Conservation (phyloP, 2,113 vertebrate species). For the Nibea coibor region DNA sequence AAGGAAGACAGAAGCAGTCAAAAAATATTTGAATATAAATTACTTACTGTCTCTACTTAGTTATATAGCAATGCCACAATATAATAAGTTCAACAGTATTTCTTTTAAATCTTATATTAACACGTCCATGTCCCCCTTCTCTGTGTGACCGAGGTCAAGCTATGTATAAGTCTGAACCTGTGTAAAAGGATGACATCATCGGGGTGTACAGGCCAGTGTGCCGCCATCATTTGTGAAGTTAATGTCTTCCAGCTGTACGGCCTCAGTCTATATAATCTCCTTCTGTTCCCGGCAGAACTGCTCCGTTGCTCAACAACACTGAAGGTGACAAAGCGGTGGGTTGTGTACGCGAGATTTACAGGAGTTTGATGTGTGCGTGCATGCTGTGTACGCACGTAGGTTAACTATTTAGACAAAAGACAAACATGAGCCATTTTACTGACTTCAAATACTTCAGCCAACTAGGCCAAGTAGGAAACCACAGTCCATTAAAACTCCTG, state of each 20-base stretch:
- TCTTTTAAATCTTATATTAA: not conserved
- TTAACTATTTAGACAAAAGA: slow-evolving; percentile 58
- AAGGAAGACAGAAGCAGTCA: no score
- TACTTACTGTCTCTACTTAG: no score
- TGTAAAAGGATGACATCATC: slow-evolving; percentile 72
- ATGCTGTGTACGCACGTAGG: slow-evolving; percentile 22
- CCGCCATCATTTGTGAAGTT: slow-evolving; percentile 66
- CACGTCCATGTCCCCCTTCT: not conserved
- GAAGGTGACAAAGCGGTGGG: slow-evolving; percentile 8
- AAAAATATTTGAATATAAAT: no score
- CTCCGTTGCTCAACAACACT: slow-evolving; percentile 33
- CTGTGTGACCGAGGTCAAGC: slow-evolving; percentile 40
- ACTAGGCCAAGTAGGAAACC: slow-evolving; percentile 69
- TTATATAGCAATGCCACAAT: no score
- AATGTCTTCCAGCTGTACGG: slow-evolving; percentile 78
- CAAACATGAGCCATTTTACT: slow-evolving; percentile 49
- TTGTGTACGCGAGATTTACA: slow-evolving; percentile 11
- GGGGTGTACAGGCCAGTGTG: slow-evolving; percentile 56
- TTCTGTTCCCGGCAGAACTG: slow-evolving; percentile 29
- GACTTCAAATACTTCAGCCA: slow-evolving; percentile 59
- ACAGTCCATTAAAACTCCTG: slow-evolving; percentile 67
- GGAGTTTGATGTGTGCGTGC: slow-evolving; percentile 16
- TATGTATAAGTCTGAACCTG: slow-evolving; percentile 49
- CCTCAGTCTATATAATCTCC: slow-evolving; percentile 38
- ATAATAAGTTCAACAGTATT: not conserved